These are phyloP conservation scores for Pao palembangensis DNA, from an alignment of 2,113 vertebrate genomes.

Conservation along the genomic window DNA sequence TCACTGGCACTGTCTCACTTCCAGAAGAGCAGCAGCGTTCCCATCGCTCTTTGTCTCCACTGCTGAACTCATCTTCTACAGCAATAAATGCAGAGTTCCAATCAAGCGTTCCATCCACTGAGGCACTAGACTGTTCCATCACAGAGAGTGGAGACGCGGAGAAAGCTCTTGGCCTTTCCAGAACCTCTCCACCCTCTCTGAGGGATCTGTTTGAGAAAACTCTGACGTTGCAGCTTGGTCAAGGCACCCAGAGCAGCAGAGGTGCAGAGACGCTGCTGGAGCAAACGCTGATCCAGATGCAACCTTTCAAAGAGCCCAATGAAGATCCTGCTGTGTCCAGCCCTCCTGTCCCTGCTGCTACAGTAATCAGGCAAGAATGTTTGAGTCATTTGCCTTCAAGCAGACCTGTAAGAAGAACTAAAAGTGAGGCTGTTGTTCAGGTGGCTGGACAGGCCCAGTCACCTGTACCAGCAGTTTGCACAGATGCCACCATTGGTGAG, in stretches of 20 bases:
- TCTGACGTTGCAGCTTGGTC: not conserved
- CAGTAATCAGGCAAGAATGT: constrained; percentile 31
- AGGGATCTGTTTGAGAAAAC: constrained; percentile 13
- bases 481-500: constrained; percentile 81
- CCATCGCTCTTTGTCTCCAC: constrained; percentile 12
- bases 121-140: constrained; percentile 11
- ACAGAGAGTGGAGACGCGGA: constrained; percentile 18
- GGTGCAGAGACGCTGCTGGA: constrained; percentile 3
- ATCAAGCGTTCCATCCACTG: not conserved
- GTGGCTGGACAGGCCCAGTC: constrained; percentile 49
- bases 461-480: constrained; percentile 77
- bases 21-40: constrained; percentile 34
- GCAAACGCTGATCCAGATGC: constrained; percentile 2
- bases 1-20: constrained; percentile 36
- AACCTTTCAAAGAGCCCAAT: not conserved
- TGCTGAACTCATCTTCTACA: constrained; percentile 26
- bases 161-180: constrained; percentile 13
- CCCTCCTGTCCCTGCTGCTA: not conserved
- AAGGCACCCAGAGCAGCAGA: constrained; percentile 10
- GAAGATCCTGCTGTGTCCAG: no score
- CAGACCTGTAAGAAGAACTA: constrained; percentile 67
- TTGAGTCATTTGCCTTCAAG: constrained; percentile 34
- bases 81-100: constrained; percentile 42
- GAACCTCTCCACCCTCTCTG: constrained; percentile 1
- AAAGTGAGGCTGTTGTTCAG: constrained; percentile 73